Conservation (phyloP, 2,113 vertebrate species). For the Zapus hudsonius region DNA sequence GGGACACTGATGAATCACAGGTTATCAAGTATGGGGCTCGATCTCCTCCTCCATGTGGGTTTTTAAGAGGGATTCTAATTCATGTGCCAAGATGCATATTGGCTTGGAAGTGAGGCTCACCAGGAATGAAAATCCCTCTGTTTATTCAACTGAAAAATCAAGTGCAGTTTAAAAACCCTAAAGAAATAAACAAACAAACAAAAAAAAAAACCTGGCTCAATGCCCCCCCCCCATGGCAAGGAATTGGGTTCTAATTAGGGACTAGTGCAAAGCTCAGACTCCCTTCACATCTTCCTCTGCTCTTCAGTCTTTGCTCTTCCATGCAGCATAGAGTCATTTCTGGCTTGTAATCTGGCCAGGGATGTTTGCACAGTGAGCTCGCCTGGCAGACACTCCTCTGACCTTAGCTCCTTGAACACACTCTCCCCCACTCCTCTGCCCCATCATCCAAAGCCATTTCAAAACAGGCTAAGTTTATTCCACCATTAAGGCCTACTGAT, state of each 20-base stretch:
- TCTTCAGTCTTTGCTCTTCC: background rate
- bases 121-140: constrained; percentile 59
- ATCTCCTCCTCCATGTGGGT: background rate
- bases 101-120: constrained; percentile 50
- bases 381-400: background rate
- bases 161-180: constrained; percentile 27
- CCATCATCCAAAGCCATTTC: constrained; percentile 15
- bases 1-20: constrained; percentile 32
- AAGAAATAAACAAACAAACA: background rate
- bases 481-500: background rate
- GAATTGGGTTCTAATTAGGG: constrained; percentile 36
- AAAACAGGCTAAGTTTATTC: constrained; percentile 26
- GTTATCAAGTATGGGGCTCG: constrained; percentile 9
- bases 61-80: constrained; percentile 44
- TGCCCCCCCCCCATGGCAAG: constrained; percentile 12
- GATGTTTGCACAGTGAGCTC: constrained; percentile 21
- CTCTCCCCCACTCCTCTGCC: background rate
- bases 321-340: constrained; percentile 11
- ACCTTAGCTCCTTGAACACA: constrained; percentile 43
- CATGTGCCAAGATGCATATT: background rate
- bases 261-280: constrained; percentile 8
- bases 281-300: constrained; percentile 2
- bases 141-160: constrained; percentile 51
- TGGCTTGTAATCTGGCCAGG: constrained; percentile 30
- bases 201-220: constrained; percentile 14